phyloP scores from a whole-genome alignment of 2,113 vertebrate genomes.

The Apaloderma vittatum region DNA sequence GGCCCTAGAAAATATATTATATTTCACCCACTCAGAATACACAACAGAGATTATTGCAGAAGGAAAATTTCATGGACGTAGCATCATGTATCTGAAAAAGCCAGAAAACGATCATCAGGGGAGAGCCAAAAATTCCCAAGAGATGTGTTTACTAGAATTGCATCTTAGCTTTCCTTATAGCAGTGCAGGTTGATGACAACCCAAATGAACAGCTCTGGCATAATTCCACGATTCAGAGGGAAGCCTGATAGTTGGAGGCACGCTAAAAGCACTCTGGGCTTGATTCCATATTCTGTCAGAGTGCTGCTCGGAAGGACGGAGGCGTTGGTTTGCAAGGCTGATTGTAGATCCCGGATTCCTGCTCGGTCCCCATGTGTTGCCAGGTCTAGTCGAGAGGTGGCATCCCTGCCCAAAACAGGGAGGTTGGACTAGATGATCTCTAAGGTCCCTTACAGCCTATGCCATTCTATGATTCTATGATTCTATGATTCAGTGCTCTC shows the following conservation, averaged over 20 bases:
- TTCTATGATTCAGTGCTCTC: neutral
- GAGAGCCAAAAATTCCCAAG: neutral
- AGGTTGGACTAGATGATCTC: too few relatives aligned
- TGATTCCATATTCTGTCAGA: constrained; percentile 17
- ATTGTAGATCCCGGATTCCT: neutral
- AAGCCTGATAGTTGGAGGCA: constrained; percentile 29
- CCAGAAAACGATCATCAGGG: neutral
- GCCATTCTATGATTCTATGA: too few relatives aligned
- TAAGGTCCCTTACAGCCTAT: too few relatives aligned
- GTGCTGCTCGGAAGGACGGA: accelerated
- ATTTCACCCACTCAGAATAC: neutral
- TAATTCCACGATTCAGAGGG: neutral
- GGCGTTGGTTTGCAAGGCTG: neutral
- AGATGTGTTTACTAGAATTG: neutral
- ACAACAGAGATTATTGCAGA: neutral
- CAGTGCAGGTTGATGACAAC: neutral
- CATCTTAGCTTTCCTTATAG: neutral
- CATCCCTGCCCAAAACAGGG: too few relatives aligned
- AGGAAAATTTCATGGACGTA: neutral
- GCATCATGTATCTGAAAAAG: neutral
- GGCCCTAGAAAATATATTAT: neutral
- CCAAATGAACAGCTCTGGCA: constrained; percentile 42
- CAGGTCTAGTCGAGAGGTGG: too few relatives aligned
- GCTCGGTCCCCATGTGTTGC: too few relatives aligned
- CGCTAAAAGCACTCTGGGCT: neutral